Base-by-base conservation (phyloP, 2,888 invertebrate species). In the Chouioia cunea region DNA sequence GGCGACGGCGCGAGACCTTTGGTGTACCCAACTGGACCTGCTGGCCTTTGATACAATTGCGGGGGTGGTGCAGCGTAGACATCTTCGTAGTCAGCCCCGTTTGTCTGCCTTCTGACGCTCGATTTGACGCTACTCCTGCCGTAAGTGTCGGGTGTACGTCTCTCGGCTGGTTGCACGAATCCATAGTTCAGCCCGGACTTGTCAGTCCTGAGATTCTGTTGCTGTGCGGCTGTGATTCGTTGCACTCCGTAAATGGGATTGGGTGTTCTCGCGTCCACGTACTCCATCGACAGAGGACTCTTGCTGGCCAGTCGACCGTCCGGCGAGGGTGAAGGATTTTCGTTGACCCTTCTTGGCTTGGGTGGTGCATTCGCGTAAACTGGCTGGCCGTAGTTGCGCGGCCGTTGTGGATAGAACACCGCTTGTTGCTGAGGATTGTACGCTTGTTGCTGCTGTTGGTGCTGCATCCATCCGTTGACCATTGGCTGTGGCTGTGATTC, bases 341-440 rank as follows among this genome's bases (percentile, higher is more conserved):
- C 93, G 74, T 91, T 93, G 46, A 93, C 89, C 65, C 95, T 89
- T 80, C 94, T 88, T 0, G 96, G 95, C 82, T 96, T 96, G 0
- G 96, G 95, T 14, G 95, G 95, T 2, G 96, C 95, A 85, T 96
- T 96, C 0, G 94, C 95, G 81, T 96, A 96, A 1, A 95, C 89
- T 0, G 95, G 94, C 79, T 93, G 92, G 4, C 87, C 86, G 74
- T 86, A 87, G 70, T 87, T 87, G 70, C 85, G 83, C 4, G 84
- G 79, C 77, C 74, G 76, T 44, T 74, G 75, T 52, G 74, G 77
- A 23, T 76, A 76, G n/a, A 77, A 73, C 3, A 71, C 2, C 0
- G 46, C n/a, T 14, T 60, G 67, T 15, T 71, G 76, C 52, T 76
- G 76, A 8, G 74, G 76, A 15, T 64, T 58, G 36, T 76, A 78